phyloP scores from a whole-genome alignment of 2,113 vertebrate genomes.

The Tympanuchus pallidicinctus region DNA sequence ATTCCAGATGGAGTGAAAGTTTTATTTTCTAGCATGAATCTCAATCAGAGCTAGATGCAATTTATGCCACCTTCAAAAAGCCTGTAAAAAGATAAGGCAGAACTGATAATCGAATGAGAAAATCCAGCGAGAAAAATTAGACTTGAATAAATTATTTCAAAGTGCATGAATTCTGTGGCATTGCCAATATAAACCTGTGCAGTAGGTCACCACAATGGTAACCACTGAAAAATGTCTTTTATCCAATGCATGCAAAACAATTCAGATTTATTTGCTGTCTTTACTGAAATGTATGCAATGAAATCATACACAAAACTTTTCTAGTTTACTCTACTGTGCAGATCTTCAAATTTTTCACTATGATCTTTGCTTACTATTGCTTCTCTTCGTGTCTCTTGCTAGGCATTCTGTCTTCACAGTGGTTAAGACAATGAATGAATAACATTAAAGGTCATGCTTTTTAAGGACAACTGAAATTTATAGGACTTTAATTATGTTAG shows the following conservation, averaged over 20 bases:
- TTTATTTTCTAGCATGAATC: slow-evolving; percentile 46
- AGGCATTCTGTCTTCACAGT: neutral
- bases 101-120: slow-evolving; percentile 60
- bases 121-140: slow-evolving; percentile 47
- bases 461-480: neutral
- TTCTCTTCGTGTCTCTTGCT: neutral
- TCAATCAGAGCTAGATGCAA: slow-evolving; percentile 51
- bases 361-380: neutral
- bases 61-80: slow-evolving; percentile 54
- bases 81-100: slow-evolving; percentile 60
- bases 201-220: slow-evolving; percentile 50
- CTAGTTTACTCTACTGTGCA: neutral
- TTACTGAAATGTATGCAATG: neutral
- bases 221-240: slow-evolving; percentile 18
- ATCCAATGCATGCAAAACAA: neutral
- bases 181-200: slow-evolving; percentile 68
- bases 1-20: slow-evolving; percentile 1
- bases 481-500: neutral
- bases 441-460: neutral
- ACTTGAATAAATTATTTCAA: slow-evolving; percentile 68
- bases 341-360: neutral
- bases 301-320: neutral
- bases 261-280: neutral
- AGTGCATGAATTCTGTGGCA: slow-evolving; percentile 39
- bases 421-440: neutral